Conservation (phyloP, 2,113 vertebrate genomes). For the Thomomys bottae region DNA sequence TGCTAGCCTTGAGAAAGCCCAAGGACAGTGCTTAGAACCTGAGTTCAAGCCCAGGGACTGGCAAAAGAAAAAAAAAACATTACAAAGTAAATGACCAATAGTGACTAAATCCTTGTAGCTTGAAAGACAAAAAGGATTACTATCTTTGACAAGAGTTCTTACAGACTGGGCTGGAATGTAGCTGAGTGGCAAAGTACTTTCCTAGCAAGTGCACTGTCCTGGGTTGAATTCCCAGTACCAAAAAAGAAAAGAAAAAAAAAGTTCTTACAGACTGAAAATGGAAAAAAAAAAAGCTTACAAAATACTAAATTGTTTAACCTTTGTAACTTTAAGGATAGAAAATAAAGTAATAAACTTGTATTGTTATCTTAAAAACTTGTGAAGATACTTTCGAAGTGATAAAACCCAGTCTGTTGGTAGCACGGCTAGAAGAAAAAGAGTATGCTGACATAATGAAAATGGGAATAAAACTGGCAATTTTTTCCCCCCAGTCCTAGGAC, state of each 20-base stretch:
- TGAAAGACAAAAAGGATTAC: neutral
- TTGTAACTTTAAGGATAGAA: conserved; percentile 43
- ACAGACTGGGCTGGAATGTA: too few relatives aligned
- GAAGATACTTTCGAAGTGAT: neutral
- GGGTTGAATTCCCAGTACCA: too few relatives aligned
- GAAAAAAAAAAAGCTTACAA: conserved; percentile 16
- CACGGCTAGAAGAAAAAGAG: conserved; percentile 28
- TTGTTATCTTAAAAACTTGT: neutral
- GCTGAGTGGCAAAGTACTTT: neutral
- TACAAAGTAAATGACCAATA: conserved; percentile 22
- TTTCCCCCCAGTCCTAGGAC: too few relatives aligned
- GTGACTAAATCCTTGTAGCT: conserved; percentile 32
- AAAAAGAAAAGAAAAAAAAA: neutral
- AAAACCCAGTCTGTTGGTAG: neutral
- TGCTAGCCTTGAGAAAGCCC: too few relatives aligned
- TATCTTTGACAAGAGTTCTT: neutral
- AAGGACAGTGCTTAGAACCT: too few relatives aligned
- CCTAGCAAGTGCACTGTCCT: too few relatives aligned
- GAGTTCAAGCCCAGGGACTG: too few relatives aligned
- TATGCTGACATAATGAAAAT: neutral
- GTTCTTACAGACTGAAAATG: neutral
- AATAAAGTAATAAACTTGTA: conserved; percentile 34
- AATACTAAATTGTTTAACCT: conserved; percentile 27
- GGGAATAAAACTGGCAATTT: too few relatives aligned
- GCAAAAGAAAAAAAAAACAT: too few relatives aligned